Base-by-base conservation (phyloP, 2,888 invertebrate species). In the Tetramorium bicarinatum region DNA sequence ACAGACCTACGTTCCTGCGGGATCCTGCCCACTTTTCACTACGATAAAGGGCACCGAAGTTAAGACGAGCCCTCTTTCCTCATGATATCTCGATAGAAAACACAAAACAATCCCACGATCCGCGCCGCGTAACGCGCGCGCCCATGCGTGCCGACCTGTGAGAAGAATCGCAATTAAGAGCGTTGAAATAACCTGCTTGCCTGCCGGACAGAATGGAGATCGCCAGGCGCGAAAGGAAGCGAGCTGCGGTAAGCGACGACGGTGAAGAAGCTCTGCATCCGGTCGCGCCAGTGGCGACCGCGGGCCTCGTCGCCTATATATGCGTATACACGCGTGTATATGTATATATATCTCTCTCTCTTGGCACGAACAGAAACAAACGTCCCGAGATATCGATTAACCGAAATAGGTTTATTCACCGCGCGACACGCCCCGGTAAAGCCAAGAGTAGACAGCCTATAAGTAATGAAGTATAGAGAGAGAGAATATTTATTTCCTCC, bases 121-220 rank as follows among this genome's bases (percentile, higher is more conserved):
- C 81, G 71, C 74, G 82, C 83, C 59, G 59, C 67, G 49, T 38
- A 67, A 67, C 66, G 77, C 41, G 49, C 71, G 75, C 69, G 49
- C 3, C 38, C 15, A 75, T 80, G 83, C 79, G 85, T 82, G 85
- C 59, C 80, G 66, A 61, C 79, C 72, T 89, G 89, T 89, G 89
- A 89, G 89, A 89, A 89, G 89, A 89, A 80, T 82, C 66, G 89
- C 82, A 89, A 89, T 89, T 89, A 89, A 88, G 85, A 85, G 82
- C 86, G 89, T 56, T 87, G 89, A 89, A 87, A 89, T 82, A 85
- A 71, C 67, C 66, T 67, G 61, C 52, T 18, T 54, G 47, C 62
- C 67, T 38, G 67, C 61, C 69, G 69, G 72, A 54, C 84, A 76
- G 74, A 75, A 84, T 87, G 85, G 66, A 82, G 76, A 79, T 85